Percentiles rank a stretch among this genome's conserved stretches.
Conservation (phyloP, 1,140 invertebrate species). For the Archegozetes longisetosus region DNA sequence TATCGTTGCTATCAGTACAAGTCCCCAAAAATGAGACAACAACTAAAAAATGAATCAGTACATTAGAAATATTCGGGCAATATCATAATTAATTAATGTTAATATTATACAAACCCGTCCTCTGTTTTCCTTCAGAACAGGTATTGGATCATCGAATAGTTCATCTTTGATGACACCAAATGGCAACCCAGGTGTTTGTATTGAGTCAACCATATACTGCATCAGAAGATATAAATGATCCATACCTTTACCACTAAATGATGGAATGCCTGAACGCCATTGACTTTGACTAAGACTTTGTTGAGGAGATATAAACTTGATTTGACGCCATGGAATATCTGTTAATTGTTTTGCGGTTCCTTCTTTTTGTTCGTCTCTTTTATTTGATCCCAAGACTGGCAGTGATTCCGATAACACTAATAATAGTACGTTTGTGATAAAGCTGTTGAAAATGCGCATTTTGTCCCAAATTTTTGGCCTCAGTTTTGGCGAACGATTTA, state of each 20-base stretch:
- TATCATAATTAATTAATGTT: background rate
- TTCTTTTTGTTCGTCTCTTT: background rate
- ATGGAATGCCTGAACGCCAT: background rate
- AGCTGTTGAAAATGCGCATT: no score
- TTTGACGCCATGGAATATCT: conserved; percentile 1
- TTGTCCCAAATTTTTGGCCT: no score
- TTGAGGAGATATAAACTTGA: conserved; percentile 1
- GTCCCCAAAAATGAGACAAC: conserved; percentile 9
- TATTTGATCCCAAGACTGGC: background rate
- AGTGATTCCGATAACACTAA: background rate
- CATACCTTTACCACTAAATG: conserved; percentile 7
- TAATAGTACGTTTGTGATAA: no score
- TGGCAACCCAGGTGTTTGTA: conserved; percentile 13
- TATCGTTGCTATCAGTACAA: conserved; percentile 6
- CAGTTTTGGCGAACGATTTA: no score
- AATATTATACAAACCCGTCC: background rate
- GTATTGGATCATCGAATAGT: conserved; percentile 14
- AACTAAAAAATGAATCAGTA: background rate
- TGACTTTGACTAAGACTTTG: background rate
- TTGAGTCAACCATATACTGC: conserved; percentile 6
- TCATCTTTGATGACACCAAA: conserved; percentile 11
- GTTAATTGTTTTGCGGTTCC: background rate
- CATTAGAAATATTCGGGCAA: background rate
- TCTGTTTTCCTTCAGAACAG: conserved; percentile 13
- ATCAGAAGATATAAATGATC: conserved; percentile 18